These are phyloP conservation scores for Phrixothrix hirtus DNA, from an alignment of 2,888 invertebrate genomes.

Conservation along the genomic window DNA sequence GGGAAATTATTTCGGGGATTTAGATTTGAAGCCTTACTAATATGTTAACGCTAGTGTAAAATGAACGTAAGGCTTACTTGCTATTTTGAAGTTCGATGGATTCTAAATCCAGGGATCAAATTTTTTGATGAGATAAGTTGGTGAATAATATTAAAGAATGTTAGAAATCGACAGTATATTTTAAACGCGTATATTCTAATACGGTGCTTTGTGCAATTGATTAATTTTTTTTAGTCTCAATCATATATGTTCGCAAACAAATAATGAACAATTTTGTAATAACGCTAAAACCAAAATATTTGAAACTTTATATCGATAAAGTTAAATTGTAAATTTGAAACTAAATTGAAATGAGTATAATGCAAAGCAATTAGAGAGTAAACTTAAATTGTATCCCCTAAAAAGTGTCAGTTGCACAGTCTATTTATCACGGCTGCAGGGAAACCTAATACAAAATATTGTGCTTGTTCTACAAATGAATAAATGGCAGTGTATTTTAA, in stretches of 20 bases:
- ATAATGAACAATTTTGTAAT: too few relatives aligned
- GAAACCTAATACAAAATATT: not conserved
- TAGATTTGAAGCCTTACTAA: slow-evolving; percentile 39
- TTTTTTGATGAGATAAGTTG: slow-evolving; percentile 33
- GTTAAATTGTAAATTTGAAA: too few relatives aligned
- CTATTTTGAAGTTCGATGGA: slow-evolving; percentile 38
- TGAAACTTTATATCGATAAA: too few relatives aligned
- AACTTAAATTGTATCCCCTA: not conserved
- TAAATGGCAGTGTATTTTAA: not conserved
- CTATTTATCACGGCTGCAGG: not conserved
- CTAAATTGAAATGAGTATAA: too few relatives aligned
- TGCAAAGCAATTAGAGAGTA: not conserved
- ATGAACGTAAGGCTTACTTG: slow-evolving; percentile 34
- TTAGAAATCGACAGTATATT: too few relatives aligned
- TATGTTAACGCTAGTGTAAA: slow-evolving; percentile 40
- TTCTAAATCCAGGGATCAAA: slow-evolving; percentile 35
- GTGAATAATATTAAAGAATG: too few relatives aligned
- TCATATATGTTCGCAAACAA: too few relatives aligned
- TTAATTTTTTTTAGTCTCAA: too few relatives aligned
- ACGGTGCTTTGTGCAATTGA: too few relatives aligned
- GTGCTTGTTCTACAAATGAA: not conserved
- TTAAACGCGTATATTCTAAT: too few relatives aligned
- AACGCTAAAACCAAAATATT: too few relatives aligned
- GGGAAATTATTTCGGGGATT: slow-evolving; percentile 42
- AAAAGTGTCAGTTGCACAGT: not conserved